These are phyloP conservation scores for Rhodophaea formosa DNA, from an alignment of 2,888 invertebrate genomes.

Conservation along the genomic window DNA sequence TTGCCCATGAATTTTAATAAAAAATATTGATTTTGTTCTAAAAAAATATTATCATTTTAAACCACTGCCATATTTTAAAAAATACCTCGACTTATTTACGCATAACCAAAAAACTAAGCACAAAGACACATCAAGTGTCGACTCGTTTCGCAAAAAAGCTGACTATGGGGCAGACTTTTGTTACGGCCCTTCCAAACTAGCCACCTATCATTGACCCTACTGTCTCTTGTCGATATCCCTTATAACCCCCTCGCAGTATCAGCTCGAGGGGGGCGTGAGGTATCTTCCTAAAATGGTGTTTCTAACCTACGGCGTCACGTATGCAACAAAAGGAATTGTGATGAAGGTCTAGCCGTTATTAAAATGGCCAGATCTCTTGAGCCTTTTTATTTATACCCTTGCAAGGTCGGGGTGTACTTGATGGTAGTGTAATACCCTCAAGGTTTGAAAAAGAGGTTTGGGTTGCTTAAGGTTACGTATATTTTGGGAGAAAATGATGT, in stretches of 20 bases:
- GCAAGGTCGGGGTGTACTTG: constrained; percentile 29
- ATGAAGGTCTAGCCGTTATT: constrained; percentile 62
- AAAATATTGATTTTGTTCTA: too few relatives aligned
- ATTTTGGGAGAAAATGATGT: too few relatives aligned
- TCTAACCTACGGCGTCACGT: constrained; percentile 53
- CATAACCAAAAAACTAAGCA: neutral
- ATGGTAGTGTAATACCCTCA: neutral
- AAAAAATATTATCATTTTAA: too few relatives aligned
- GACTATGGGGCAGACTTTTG: constrained; percentile 28
- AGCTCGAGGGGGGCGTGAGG: constrained; percentile 24
- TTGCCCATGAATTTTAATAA: too few relatives aligned
- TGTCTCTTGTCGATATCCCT: constrained; percentile 33
- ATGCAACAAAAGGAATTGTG: constrained; percentile 60
- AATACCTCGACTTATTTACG: too few relatives aligned
- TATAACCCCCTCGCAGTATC: constrained; percentile 29
- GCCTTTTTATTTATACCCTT: constrained; percentile 50
- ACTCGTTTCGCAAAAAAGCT: constrained; percentile 27
- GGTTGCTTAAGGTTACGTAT: too few relatives aligned
- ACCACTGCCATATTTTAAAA: too few relatives aligned
- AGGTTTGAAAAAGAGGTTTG: too few relatives aligned
- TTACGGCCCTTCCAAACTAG: constrained; percentile 24
- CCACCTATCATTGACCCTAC: constrained; percentile 28
- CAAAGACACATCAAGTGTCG: constrained; percentile 8
- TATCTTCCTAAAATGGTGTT: constrained; percentile 40
- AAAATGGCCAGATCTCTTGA: constrained; percentile 50